These are phyloP conservation scores for Choristoneura rosaceana DNA, from an alignment of 2,888 invertebrate genomes.

Conservation along the genomic window DNA sequence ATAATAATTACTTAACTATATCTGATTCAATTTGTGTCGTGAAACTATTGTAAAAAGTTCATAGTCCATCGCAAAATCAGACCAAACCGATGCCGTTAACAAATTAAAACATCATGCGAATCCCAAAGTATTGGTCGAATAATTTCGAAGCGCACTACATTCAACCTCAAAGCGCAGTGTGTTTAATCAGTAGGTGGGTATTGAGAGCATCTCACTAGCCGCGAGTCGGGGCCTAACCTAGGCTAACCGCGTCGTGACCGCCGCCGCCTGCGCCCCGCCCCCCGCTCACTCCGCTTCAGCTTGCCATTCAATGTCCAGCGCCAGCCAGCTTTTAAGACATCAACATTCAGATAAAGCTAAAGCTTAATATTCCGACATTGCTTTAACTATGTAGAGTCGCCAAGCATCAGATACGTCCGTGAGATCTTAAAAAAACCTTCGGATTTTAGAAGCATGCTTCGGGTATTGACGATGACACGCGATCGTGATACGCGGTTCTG, in stretches of 20 bases:
- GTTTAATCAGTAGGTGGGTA: slow-evolving; percentile 53
- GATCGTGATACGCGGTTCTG: too few species aligned
- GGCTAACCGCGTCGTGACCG: slow-evolving; percentile 80
- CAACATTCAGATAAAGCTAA: not conserved
- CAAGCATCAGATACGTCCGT: too few species aligned
- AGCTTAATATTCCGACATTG: not conserved
- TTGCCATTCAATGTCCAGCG: slow-evolving; percentile 46
- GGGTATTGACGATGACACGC: too few species aligned
- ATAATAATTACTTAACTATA: not conserved
- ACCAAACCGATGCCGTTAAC: not conserved
- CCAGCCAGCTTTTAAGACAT: not conserved
- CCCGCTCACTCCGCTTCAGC: slow-evolving; percentile 45
- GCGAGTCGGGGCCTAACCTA: slow-evolving; percentile 63
- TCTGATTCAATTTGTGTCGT: not conserved
- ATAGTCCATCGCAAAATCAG: not conserved
- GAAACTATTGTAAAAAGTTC: not conserved
- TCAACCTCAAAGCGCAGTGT: slow-evolving; percentile 33
- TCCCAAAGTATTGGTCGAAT: not conserved
- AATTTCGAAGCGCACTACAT: slow-evolving; percentile 10
- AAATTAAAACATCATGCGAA: not conserved
- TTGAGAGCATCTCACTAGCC: slow-evolving; percentile 53
- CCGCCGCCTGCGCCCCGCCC: slow-evolving; percentile 49
- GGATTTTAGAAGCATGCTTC: too few species aligned
- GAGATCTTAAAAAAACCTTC: too few species aligned
- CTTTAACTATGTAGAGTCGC: too few species aligned